Conservation (phyloP, 2,113 vertebrate species). For the Eudyptes chrysolophus region DNA sequence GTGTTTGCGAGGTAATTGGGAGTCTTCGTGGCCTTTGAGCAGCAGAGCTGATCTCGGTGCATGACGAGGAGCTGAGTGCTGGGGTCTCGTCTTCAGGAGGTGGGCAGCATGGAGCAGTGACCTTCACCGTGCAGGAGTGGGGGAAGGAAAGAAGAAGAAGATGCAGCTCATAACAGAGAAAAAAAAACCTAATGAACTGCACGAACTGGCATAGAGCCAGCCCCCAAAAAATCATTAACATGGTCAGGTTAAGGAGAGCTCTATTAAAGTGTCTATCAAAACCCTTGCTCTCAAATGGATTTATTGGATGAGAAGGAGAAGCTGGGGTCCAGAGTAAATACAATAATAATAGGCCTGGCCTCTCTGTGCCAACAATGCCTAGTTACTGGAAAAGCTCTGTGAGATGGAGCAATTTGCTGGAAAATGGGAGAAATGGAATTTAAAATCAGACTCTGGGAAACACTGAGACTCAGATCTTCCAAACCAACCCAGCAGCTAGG, state of each 20-base stretch:
- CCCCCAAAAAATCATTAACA: slow-evolving; percentile 67
- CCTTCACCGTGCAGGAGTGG: fast-evolving
- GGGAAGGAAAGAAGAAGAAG: background rate
- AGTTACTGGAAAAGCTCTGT: slow-evolving; percentile 18
- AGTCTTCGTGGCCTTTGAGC: background rate
- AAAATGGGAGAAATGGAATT: background rate
- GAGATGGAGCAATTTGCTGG: background rate
- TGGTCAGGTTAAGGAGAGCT: slow-evolving; percentile 69
- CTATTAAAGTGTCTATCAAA: slow-evolving; percentile 76
- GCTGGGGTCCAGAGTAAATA: slow-evolving; percentile 37
- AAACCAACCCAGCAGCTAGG: background rate
- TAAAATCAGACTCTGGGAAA: background rate
- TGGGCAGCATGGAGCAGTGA: background rate
- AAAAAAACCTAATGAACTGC: slow-evolving; percentile 21
- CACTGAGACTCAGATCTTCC: background rate
- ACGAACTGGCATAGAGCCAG: slow-evolving; percentile 58
- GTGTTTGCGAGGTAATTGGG: background rate
- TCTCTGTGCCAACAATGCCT: slow-evolving; percentile 1
- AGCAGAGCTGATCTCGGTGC: background rate
- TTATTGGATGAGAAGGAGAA: slow-evolving; percentile 67
- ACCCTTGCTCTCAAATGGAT: slow-evolving; percentile 69
- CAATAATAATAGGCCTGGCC: background rate
- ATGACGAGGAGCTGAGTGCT: background rate
- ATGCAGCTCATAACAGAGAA: background rate
- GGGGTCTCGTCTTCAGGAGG: background rate